A percentile compares a stretch with the other conserved stretches of the same genome.
Evolutionary conservation across 2,113 vertebrate genomes (phyloP).

Genomic region (Stegostoma tigrinum): DNA sequence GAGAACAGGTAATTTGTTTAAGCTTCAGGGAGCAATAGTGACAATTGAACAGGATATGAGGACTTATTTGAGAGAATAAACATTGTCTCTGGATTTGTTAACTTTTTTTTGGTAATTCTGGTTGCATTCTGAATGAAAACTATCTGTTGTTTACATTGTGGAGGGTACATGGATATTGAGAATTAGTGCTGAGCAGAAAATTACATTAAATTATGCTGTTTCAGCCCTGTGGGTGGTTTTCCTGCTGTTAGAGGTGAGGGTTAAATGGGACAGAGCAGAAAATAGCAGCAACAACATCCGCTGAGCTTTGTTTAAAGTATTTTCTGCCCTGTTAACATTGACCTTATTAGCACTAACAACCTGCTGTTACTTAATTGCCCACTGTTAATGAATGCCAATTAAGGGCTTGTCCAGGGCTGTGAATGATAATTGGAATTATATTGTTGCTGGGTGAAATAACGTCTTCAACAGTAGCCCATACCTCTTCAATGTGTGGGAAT

Average conservation of each 20-base stretch:
- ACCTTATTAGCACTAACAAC: constrained; percentile 20
- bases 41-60: background rate
- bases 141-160: background rate
- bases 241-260: background rate
- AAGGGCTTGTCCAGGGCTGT: background rate
- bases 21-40: background rate
- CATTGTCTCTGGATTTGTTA: background rate
- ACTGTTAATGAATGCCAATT: constrained; percentile 31
- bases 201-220: constrained; percentile 13
- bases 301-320: background rate
- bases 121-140: constrained; percentile 21
- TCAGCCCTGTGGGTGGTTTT: background rate
- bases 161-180: background rate
- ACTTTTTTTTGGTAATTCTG: background rate
- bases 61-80: background rate
- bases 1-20: background rate
- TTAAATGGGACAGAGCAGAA: background rate
- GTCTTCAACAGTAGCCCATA: background rate
- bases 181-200: background rate
- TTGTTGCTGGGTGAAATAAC: background rate
- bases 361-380: constrained; percentile 21
- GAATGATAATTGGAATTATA: background rate
- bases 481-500: background rate
- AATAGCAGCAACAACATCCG: background rate
- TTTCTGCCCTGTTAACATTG: background rate